A percentile compares a stretch with the other conserved stretches of the same genome.
Conservation (phyloP, 1,140 invertebrate genomes). For the Formica exsecta region DNA sequence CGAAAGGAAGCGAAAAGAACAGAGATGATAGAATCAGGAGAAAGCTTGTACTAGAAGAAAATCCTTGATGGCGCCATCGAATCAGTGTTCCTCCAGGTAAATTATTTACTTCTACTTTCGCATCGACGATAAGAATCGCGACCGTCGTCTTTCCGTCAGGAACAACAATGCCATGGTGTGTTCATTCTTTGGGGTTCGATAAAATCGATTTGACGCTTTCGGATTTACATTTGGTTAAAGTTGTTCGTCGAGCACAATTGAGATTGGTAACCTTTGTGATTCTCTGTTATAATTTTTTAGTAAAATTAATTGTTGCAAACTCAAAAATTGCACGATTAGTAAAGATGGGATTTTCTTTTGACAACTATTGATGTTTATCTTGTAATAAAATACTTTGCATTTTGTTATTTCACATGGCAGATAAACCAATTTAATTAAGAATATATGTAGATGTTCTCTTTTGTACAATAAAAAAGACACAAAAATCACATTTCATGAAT, state of each 20-base stretch:
- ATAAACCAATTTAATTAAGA: background rate
- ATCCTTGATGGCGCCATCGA: conserved; percentile 35
- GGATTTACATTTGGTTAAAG: conserved; percentile 53
- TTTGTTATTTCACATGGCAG: background rate
- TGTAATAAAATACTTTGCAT: background rate
- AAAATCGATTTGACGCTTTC: conserved; percentile 32
- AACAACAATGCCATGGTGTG: background rate
- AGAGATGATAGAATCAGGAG: conserved; percentile 16
- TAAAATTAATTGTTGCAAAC: background rate
- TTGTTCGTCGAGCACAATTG: conserved; percentile 18
- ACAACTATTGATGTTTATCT: background rate
- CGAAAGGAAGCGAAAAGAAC: conserved; percentile 21
- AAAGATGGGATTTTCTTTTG: background rate
- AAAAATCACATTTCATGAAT: background rate
- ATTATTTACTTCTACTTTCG: conserved; percentile 64
- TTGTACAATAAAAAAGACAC: background rate
- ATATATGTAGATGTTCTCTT: background rate
- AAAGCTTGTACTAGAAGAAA: conserved; percentile 34
- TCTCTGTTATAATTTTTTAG: conserved; percentile 4
- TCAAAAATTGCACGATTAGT: background rate
- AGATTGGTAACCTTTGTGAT: conserved; percentile 20
- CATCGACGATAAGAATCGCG: conserved; percentile 55
- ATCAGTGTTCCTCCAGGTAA: conserved; percentile 55
- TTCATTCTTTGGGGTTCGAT: conserved; percentile 6
- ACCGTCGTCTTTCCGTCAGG: background rate